Base-by-base conservation (phyloP, 2,797 vertebrate genomes). In the Phyllotis vaccarum region DNA sequence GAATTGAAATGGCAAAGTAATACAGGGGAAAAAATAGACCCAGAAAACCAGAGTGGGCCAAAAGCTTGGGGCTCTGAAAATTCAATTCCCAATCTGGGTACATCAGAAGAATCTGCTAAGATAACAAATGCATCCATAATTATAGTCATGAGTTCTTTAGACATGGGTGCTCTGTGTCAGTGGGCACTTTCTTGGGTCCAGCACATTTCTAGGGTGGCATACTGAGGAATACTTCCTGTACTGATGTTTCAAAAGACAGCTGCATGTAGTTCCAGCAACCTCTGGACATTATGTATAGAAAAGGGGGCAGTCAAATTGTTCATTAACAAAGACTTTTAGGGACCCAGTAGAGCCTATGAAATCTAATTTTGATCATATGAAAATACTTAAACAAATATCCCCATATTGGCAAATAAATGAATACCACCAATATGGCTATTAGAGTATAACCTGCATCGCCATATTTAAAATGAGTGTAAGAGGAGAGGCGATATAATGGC, bases 321-420 rank as follows among this genome's bases (percentile, higher is more conserved):
- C 37, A 27, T 14, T 24, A 46, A 13, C 6, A 8, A n/a, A 58
- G 54, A 85, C 8, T 19, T 76, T 40, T 49, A 80, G 46, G 49
- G 2, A 46, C 29, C 21, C 66, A 85, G 70, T 62, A 40, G 10
- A n/a, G 70, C 54, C n/a, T 52, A 0, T 16, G 90, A 90, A 17
- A 88, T 40, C 88, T 49, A 40, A 76, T 62, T 91, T 83, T 60
- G 74, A 86, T 74, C 22, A 80, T 16, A 34, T 3, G 12, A 3
- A 43, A 90, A 85, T 95, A 66, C 31, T 54, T 70, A 85, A 90
- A 80, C 10, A 96, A 90, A 58, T 81, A 88, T 49, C 14, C 76
- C 27, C 37, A 56, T 56, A 29, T 5, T 85, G 31, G 72, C 93
- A 68, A 89, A 79, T 46, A 78, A 49, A 5, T 68, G 8, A 68